Base-by-base conservation (phyloP, 2,113 vertebrate genomes). In the Sterna hirundo region DNA sequence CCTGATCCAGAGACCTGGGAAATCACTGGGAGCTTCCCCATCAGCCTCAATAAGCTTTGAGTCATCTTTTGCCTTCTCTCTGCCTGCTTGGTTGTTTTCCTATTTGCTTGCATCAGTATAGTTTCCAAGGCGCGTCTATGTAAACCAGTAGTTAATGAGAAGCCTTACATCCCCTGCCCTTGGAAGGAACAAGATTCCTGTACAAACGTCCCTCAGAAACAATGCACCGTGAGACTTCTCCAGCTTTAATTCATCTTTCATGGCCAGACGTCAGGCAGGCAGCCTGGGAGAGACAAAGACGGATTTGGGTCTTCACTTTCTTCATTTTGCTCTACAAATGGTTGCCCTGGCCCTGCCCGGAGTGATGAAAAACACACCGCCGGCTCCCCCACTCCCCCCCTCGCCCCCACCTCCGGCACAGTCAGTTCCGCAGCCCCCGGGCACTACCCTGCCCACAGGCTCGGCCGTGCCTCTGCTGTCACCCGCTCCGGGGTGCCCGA, bases 341-440 rank as follows among this genome's bases (percentile, higher is more conserved):
- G 21, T 5, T 76, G 44, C 9, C 25, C 17, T 62, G 30, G 60
- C 27, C 15, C 8, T 70, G 14, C 11, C 8, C 1, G 66, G 61
- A 46, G 42, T 8, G 65, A 32, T 51, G 55, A 32, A 36, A 85
- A 90, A 9, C 27, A 10, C 10, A 11, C 21, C 1, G 2, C 46
- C 36, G 44, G 4, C 19, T 40, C 10, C 11, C 8, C 2, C 52
- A 34, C 18, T 0, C 1, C 4, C 1, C 42, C 0, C 0, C 29
- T 83, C 1, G 1, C 20, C 40, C 68, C 26, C 66, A 21, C 29
- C 40, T 65, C 36, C 2, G 5, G 22, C 5, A 10, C 23, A 26
- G 18, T 22, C 46, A 27, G 30, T 25, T 91, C 58, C 49, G 30
- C 30, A 71, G 18, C 22, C 13, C 29, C 10, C 3, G 1, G 10